Percentiles rank a stretch among this genome's conserved stretches.
Conservation (phyloP, 2,113 vertebrate species). For the Burhinus oedicnemus region DNA sequence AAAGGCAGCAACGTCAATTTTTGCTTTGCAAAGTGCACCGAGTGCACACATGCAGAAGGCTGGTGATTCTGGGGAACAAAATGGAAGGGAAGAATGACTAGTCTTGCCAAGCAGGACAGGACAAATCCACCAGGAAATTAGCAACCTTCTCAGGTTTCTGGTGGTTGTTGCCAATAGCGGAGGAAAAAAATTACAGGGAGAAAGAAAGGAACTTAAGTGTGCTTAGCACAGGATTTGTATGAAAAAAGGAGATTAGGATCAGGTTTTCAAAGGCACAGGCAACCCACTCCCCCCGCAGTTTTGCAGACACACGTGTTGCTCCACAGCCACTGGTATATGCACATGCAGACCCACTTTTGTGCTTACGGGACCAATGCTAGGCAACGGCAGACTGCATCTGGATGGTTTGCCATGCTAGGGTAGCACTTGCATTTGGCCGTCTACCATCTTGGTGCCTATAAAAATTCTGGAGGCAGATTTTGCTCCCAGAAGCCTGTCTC, state of each 20-base stretch:
- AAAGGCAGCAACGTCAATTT: neutral
- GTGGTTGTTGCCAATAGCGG: neutral
- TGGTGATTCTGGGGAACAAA: neutral
- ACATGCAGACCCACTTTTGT: neutral
- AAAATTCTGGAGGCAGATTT: neutral
- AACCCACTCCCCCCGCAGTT: neutral
- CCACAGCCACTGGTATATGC: neutral
- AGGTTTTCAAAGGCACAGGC: neutral
- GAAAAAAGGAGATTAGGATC: neutral
- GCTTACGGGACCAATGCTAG: rapidly evolving
- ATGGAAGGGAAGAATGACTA: neutral
- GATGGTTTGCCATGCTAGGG: neutral
- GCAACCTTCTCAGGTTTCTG: constrained; percentile 26
- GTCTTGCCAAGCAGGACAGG: neutral
- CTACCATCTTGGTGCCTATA: neutral
- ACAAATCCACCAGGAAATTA: constrained; percentile 30
- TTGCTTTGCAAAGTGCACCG: neutral
- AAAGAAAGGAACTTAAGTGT: neutral
- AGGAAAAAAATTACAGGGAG: neutral
- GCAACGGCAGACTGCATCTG: rapidly evolving
- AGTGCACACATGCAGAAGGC: neutral
- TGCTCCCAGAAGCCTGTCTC: neutral
- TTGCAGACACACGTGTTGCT: neutral
- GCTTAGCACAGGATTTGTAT: neutral
- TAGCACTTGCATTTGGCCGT: neutral